Evolutionary conservation across 2,797 vertebrate species (phyloP).

Genomic region (Peromyscus aztecus): DNA sequence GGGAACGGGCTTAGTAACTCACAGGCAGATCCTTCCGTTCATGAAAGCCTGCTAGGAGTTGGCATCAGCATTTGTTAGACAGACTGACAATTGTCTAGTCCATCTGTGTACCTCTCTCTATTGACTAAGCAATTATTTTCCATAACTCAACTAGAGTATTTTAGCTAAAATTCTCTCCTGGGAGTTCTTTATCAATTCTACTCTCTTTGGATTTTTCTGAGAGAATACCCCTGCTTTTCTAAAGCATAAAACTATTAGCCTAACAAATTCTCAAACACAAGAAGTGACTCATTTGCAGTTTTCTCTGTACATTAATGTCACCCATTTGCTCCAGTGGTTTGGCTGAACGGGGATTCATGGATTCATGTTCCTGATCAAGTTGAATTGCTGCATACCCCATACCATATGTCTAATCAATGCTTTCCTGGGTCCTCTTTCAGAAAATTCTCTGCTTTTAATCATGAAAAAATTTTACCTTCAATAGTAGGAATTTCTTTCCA

Average conservation of each 20-base stretch:
- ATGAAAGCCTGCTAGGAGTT: not conserved
- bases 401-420: not conserved
- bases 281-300: not conserved
- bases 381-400: not conserved
- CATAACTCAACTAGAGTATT: not conserved
- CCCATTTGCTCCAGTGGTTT: not conserved
- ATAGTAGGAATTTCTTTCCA: slow-evolving; percentile 22
- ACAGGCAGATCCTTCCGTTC: not conserved
- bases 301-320: not conserved
- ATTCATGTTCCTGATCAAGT: not conserved
- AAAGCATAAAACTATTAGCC: not conserved
- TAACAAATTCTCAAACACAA: not conserved
- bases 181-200: not conserved
- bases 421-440: slow-evolving; percentile 6
- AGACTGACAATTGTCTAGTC: slow-evolving; percentile 21
- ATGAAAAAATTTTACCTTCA: slow-evolving; percentile 1
- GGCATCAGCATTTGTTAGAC: slow-evolving; percentile 30
- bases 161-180: slow-evolving; percentile 1
- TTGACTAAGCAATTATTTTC: slow-evolving; percentile 3
- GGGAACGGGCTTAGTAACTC: not conserved
- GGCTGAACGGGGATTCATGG: not conserved
- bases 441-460: slow-evolving; percentile 16
- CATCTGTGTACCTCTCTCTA: not conserved
- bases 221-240: not conserved
- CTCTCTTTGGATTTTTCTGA: not conserved